Conservation (phyloP, 1,140 invertebrate genomes). For the Drosophila ananassae region DNA sequence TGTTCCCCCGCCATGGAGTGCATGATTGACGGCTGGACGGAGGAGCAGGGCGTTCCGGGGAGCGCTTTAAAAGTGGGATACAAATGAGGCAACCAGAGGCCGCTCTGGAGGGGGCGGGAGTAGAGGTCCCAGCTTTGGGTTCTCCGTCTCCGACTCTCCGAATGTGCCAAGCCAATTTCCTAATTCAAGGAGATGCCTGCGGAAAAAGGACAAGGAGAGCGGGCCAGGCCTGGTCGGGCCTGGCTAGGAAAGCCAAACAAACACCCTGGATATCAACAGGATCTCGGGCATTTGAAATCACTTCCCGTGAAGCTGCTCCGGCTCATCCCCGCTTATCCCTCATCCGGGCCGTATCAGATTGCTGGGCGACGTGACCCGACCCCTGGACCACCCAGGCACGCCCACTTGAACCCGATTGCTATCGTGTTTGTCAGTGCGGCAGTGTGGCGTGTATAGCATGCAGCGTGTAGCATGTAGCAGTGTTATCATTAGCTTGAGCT, state of each 20-base stretch:
- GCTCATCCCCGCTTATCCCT: slow-evolving; percentile 23
- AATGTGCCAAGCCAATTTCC: background rate
- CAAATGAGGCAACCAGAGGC: background rate
- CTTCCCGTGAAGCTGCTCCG: slow-evolving; percentile 1
- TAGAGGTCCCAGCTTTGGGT: too few relatives aligned
- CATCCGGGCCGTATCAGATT: slow-evolving; percentile 28
- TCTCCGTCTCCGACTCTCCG: background rate
- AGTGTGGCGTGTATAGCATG: background rate
- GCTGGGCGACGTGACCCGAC: slow-evolving; percentile 15
- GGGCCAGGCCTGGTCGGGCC: too few relatives aligned
- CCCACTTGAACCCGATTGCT: slow-evolving; percentile 32
- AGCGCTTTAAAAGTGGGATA: slow-evolving; percentile 24
- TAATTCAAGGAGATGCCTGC: background rate
- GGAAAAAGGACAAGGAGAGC: background rate
- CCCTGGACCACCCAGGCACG: slow-evolving; percentile 30
- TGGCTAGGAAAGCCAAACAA: background rate
- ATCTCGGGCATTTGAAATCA: slow-evolving; percentile 21
- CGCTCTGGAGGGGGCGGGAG: too few relatives aligned
- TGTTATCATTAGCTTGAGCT: slow-evolving; percentile 67
- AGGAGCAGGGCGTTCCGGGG: slow-evolving; percentile 2
- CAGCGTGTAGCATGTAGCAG: background rate
- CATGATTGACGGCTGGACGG: slow-evolving; percentile 59
- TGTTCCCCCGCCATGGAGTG: slow-evolving; percentile 18
- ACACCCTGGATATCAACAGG: slow-evolving; percentile 6
- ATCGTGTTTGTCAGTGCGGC: background rate